Conservation (phyloP, 2,888 invertebrate genomes). For the Aphodius granarius region DNA sequence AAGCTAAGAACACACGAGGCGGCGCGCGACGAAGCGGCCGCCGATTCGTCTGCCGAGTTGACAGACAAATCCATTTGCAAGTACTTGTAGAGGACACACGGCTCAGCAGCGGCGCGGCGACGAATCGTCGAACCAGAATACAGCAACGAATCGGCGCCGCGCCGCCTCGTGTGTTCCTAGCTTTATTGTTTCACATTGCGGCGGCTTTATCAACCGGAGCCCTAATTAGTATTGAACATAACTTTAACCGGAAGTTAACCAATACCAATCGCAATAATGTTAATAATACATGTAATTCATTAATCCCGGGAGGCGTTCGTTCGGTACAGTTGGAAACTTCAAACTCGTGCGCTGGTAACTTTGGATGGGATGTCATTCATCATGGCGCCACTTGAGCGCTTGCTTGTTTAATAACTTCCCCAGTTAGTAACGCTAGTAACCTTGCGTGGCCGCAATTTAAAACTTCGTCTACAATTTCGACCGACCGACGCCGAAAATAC, state of each 20-base stretch:
- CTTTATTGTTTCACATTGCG: too few relatives aligned
- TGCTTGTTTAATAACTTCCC: constrained; percentile 4
- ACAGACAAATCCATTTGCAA: too few relatives aligned
- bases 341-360: background rate
- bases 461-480: background rate
- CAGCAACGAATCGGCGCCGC: too few relatives aligned
- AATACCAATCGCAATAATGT: background rate
- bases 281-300: background rate
- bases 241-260: background rate
- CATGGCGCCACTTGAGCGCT: background rate
- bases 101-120: too few relatives aligned
- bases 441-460: background rate
- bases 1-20: too few relatives aligned
- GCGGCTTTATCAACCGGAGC: too few relatives aligned
- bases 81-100: too few relatives aligned
- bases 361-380: constrained; percentile 10
- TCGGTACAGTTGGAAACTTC: background rate
- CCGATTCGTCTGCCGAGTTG: too few relatives aligned
- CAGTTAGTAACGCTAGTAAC: background rate
- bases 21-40: too few relatives aligned
- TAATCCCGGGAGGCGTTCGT: background rate
- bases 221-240: background rate
- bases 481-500: background rate
- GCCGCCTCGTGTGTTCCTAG: too few relatives aligned
- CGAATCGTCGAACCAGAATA: too few relatives aligned